Evolutionary conservation across 2,797 vertebrate species (phyloP).

Genomic region (Scomberomorus guttatus): DNA sequence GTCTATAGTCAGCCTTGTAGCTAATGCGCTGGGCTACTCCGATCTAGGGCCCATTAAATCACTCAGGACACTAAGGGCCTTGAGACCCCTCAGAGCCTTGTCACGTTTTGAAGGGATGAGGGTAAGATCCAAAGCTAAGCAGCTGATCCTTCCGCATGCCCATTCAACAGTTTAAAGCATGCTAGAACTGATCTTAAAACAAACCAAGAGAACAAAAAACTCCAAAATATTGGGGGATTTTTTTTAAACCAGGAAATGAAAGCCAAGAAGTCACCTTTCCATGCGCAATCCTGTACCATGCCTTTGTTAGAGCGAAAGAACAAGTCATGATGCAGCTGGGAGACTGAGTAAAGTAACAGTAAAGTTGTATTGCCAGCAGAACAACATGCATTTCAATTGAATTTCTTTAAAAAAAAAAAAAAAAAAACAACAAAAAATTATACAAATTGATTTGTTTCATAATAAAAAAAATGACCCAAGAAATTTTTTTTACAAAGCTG

Average conservation of each 20-base stretch:
- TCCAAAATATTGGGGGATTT: slow-evolving; percentile 80
- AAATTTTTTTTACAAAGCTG: slow-evolving; percentile 87
- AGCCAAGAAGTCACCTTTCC: slow-evolving; percentile 82
- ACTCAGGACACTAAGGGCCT: slow-evolving; percentile 99
- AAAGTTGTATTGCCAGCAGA: slow-evolving; percentile 62
- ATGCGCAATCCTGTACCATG: slow-evolving; percentile 85
- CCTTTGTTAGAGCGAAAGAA: slow-evolving; percentile 83
- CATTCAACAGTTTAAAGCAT: slow-evolving; percentile 96
- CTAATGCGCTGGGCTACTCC: slow-evolving; percentile 99
- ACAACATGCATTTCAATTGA: slow-evolving; percentile 76
- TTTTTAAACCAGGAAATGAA: slow-evolving; percentile 74
- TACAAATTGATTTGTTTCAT: slow-evolving; percentile 62
- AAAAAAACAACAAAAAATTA: neutral
- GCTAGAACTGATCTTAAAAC: slow-evolving; percentile 95
- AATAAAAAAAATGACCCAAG: slow-evolving; percentile 26
- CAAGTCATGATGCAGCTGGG: slow-evolving; percentile 96
- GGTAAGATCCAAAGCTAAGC: slow-evolving; percentile 95
- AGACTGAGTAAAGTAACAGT: slow-evolving; percentile 73
- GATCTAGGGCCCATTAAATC: slow-evolving; percentile 99
- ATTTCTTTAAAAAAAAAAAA: slow-evolving; percentile 46
- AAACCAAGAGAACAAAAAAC: slow-evolving; percentile 74
- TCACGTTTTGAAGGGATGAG: slow-evolving; percentile 99
- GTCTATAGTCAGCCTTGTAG: slow-evolving; percentile 99
- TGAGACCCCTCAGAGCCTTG: slow-evolving; percentile 99
- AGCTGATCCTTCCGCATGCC: slow-evolving; percentile 98